These are phyloP conservation scores for Sebastes aleutianus DNA, from an alignment of 2,797 vertebrate species.

Conservation along the genomic window DNA sequence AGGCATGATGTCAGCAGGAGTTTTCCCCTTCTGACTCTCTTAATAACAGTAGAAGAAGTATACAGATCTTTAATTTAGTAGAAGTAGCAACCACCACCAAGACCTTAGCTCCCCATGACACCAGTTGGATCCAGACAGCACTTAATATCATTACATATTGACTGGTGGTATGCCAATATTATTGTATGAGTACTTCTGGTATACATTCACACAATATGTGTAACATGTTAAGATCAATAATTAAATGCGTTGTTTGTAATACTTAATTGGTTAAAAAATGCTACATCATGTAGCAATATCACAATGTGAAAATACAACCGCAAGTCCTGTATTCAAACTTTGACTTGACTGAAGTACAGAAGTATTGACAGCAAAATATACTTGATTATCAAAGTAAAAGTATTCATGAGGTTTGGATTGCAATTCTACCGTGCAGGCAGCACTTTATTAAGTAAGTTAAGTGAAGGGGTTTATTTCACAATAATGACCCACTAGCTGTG, in stretches of 20 bases:
- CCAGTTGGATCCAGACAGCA: neutral
- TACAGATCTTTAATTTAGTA: neutral
- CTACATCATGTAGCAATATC: neutral
- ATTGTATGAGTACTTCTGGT: neutral
- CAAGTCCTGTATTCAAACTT: neutral
- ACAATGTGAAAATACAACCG: neutral
- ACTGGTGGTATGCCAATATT: neutral
- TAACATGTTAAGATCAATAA: neutral
- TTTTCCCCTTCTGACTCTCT: neutral
- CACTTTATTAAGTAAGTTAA: neutral
- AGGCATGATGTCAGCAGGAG: neutral
- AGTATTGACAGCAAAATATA: neutral
- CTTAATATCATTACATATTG: neutral
- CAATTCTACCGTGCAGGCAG: neutral
- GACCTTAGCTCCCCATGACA: neutral
- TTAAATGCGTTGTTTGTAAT: neutral
- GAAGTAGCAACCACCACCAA: neutral
- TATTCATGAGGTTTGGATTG: neutral
- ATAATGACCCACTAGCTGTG: too few relatives aligned
- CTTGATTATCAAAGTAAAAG: neutral
- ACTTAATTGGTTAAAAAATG: neutral
- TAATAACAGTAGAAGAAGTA: neutral
- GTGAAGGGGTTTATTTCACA: too few relatives aligned
- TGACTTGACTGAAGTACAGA: neutral
- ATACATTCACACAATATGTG: neutral